Base-by-base conservation (phyloP, 2,888 invertebrate species). In the Agrochola litura region DNA sequence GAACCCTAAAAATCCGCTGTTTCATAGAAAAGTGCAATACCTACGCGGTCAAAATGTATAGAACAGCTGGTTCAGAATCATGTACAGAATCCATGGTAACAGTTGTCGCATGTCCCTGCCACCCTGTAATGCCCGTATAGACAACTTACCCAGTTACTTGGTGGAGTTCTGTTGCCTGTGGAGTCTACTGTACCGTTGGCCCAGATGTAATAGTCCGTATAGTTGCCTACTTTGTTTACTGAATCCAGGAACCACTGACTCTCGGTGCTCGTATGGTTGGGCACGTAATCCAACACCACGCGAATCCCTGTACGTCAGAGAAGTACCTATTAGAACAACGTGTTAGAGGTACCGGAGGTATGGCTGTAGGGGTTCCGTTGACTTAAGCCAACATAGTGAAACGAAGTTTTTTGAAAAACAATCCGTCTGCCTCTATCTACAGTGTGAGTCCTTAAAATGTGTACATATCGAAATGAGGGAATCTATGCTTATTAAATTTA, bases 161-260 rank as follows among this genome's bases (percentile, higher is more conserved):
- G 66, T 49, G 66, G 66, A 46, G 6, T n/a, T 4, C 91, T 67
- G 58, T 92, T 92, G 1, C 93, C 89, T 12, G 6, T 12, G 0
- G 90, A 0, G 41, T 68, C 85, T 0, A 83, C 81, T 12, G 88
- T 92, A 0, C 97, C 97, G 52, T 56, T 5, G 5, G 95, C 95
- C 98, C 98, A 98, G 14, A 98, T 93, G 90, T 98, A 98, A 90
- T 97, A 98, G 89, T 98, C 97, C 5, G 96, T 97, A 90, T 97
- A 98, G 0, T 96, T 97, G 0, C 96, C 91, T 37, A 96, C 96
- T 0, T 94, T 92, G 0, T 96, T 93, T 1, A 97, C 95, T 0
- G 99, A 98, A 73, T 97, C 96, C 22, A 94, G 88, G 93, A 99
- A 99, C 99, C 99, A 99, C 6, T 97, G 92, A 90, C 98, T 98